Evolutionary conservation across 2,113 vertebrate species (phyloP).

Genomic region (Chascanopsetta lugubris): DNA sequence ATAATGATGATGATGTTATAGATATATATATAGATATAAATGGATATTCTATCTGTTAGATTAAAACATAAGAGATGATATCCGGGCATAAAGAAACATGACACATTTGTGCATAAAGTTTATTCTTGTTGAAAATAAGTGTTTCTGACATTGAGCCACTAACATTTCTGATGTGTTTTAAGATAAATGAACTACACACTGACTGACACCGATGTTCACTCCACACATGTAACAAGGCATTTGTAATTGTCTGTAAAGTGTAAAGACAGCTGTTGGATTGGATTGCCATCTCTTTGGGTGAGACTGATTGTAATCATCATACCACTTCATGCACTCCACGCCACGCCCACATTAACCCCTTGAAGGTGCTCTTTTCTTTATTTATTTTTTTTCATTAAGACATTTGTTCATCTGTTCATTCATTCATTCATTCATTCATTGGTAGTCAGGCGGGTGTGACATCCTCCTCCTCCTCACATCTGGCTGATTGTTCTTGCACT

Average conservation of each 20-base stretch:
- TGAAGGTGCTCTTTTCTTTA: constrained; percentile 59
- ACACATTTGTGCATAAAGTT: constrained; percentile 75
- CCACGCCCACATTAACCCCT: constrained; percentile 48
- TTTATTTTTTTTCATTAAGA: constrained; percentile 20
- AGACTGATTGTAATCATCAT: constrained; percentile 66
- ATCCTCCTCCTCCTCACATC: constrained; percentile 46
- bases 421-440: constrained; percentile 67
- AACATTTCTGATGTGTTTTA: constrained; percentile 61
- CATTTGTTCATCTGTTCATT: constrained; percentile 71
- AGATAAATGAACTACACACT: constrained; percentile 65
- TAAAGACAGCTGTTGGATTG: constrained; percentile 48
- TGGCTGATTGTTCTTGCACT: constrained; percentile 41
- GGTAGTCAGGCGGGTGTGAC: constrained; percentile 52
- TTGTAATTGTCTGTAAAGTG: constrained; percentile 62
- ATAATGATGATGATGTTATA: too few relatives aligned
- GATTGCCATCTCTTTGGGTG: constrained; percentile 63
- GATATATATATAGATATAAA: too few relatives aligned
- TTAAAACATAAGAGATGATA: too few relatives aligned
- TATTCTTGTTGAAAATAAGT: constrained; percentile 79
- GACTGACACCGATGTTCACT: constrained; percentile 66
- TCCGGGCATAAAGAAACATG: constrained; percentile 9
- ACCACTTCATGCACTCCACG: constrained; percentile 64
- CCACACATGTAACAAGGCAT: constrained; percentile 70
- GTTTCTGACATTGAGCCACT: constrained; percentile 65
- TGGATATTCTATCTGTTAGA: too few relatives aligned